Base-by-base conservation (phyloP, 2,113 vertebrate genomes). In the Sylvia atricapilla region DNA sequence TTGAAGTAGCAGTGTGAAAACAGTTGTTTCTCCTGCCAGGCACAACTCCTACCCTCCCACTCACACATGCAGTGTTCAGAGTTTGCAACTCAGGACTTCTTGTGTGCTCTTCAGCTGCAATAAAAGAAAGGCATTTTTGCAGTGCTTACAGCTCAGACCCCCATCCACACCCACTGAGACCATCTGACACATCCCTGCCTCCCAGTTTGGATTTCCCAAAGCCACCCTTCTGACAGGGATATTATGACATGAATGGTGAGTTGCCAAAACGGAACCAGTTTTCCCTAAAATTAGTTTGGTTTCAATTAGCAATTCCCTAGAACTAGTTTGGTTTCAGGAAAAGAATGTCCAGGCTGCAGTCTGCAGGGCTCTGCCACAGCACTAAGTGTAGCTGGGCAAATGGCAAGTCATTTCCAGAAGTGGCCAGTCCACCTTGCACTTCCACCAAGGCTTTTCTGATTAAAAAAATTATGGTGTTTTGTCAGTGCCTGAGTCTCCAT, bases 161-260 rank as follows among this genome's bases (percentile, higher is more conserved):
- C 35, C 28, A 56, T 27, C 20, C 43, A 39, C 12, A 47, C 8
- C 30, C 39, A 24, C 39, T 30, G 52, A 56, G 66, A 52, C 16
- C 50, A 63, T 5, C 59, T 69, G 64, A 50, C 55, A n/a, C 2
- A 20, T 52, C 17, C 17, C 63, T 7, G 6, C 22, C 31, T 66
- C 47, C 25, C 2, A 2, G 28, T 49, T 67, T 2, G 1, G 19
- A 55, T 31, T 19, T 67, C 33, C 67, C 3, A 1, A 55, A 3
- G 20, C 25, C 23, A 30, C 25, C 44, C 0, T 0, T 24, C 31
- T 27, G 41, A 87, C 0, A 2, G 37, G 37, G n/a, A 55, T 23
- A 58, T 41, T 74, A 69, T 72, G 24, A 86, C 23, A 67, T 10
- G n/a, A 78, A 84, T 0, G 4, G 25, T 0, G 4, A 87, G 31